A percentile compares a stretch with the other conserved stretches of the same genome.
Conservation (phyloP, 2,797 vertebrate species). For the Pachyuromys duprasi region DNA sequence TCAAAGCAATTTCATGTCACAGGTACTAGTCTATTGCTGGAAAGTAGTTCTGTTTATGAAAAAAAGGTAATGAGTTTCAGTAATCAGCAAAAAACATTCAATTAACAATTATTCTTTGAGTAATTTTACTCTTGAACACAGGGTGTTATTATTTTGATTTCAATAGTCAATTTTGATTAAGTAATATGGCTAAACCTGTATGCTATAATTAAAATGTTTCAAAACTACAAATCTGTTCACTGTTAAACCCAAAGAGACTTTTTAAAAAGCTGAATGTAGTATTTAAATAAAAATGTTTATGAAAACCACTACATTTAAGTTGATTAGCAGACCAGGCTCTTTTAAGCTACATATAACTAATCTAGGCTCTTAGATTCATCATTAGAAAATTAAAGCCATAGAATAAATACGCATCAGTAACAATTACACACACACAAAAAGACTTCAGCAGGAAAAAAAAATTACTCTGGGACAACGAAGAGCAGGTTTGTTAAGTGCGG, state of each 20-base stretch:
- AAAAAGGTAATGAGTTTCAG: background rate
- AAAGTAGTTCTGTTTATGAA: slow-evolving; percentile 13
- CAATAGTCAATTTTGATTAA: slow-evolving; percentile 51
- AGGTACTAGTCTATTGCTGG: slow-evolving; percentile 27
- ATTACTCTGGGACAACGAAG: background rate
- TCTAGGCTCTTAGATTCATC: slow-evolving; percentile 20
- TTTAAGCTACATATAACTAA: background rate
- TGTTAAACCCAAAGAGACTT: slow-evolving; percentile 39
- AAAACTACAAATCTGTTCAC: slow-evolving; percentile 15
- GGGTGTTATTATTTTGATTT: background rate
- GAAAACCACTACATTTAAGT: background rate
- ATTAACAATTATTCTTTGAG: background rate
- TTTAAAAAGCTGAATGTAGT: slow-evolving; percentile 25
- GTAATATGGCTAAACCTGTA: slow-evolving; percentile 40
- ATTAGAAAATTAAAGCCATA: slow-evolving; percentile 47
- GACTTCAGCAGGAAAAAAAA: slow-evolving; percentile 44
- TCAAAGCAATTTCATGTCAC: slow-evolving; percentile 44
- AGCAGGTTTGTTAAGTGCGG: background rate
- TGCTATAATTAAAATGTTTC: slow-evolving; percentile 1
- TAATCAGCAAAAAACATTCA: slow-evolving; percentile 36
- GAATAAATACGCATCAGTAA: slow-evolving; percentile 38
- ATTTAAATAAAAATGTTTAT: slow-evolving; percentile 53
- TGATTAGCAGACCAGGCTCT: background rate
- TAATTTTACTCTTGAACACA: slow-evolving; percentile 30
- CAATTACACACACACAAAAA: background rate